Base-by-base conservation (phyloP, 2,888 invertebrate genomes). In the Allophyes oxyacanthae region DNA sequence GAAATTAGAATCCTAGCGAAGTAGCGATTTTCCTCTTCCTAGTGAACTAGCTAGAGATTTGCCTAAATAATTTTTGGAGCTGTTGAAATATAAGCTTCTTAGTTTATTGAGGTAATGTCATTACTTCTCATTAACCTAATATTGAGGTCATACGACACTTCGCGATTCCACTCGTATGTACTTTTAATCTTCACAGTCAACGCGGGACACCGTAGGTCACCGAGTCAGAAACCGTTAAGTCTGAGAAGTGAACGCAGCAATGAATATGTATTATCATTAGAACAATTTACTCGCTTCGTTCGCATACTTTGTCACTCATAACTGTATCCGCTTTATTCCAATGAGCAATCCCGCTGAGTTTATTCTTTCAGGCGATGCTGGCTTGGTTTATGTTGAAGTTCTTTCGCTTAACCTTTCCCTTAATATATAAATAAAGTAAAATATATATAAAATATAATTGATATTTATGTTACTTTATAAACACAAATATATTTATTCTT, bases 231-330 rank as follows among this genome's bases (percentile, higher is more conserved):
- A 80, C 81, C 79, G 79, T 78, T 83, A 78, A 42, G 65, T 77
- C 76, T 64, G 62, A 69, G 74, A 78, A 82, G 77, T 73, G 28
- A 28, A 64, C 72, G 62, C 66, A 63, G 53, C 77, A 74, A 75
- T 79, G 75, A 74, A 77, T 75, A 77, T 77, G 73, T 77, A 78
- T 79, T 72, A 78, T 79, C 78, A 80, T 84, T 82, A 79, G 79
- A 78, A 74, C 73, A 73, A 77, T 77, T 81, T 76, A 72, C 76
- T 75, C 57, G 54, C 62, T 63, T 59, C 62, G 65, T 73, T 72
- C 71, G 69, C 72, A 76, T 61, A 66, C 48, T 73, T 64, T 60
- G 65, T 55, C 71, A 72, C 75, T 74, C 55, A 40, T 75, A 78
- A 77, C 75, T 77, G 77, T 75, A 72, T 55, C 50, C 62, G 54